phyloP scores from a whole-genome alignment of 2,888 invertebrate genomes.

The Mactromeris polynyma region DNA sequence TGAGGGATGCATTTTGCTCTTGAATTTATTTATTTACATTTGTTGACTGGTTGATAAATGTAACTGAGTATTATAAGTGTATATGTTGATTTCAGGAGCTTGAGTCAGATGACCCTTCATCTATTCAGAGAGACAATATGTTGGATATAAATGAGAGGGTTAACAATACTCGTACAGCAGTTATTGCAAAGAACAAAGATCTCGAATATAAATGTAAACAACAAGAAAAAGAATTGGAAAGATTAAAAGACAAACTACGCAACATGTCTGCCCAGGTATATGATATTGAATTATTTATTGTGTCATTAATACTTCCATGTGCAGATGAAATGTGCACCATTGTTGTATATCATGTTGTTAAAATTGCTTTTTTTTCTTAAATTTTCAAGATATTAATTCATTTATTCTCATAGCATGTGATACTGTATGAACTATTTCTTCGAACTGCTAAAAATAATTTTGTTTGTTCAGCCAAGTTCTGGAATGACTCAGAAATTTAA shows the following conservation, averaged over 20 bases:
- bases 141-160: slow-evolving; percentile 76
- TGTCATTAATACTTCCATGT: background rate
- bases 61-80: no score
- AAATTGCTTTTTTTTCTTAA: no score
- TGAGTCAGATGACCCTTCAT: slow-evolving; percentile 70
- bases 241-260: slow-evolving; percentile 75
- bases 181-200: slow-evolving; percentile 76
- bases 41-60: background rate
- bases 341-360: background rate
- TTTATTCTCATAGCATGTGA: no score
- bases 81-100: slow-evolving; percentile 72
- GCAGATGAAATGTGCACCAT: background rate
- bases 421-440: no score
- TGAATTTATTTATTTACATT: background rate
- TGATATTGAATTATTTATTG: background rate
- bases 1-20: background rate
- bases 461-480: no score
- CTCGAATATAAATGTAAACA: slow-evolving; percentile 78
- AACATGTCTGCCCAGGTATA: slow-evolving; percentile 76
- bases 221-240: slow-evolving; percentile 79
- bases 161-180: slow-evolving; percentile 76
- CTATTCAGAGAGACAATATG: slow-evolving; percentile 51
- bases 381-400: no score
- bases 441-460: no score
- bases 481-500: no score